Percentiles rank a stretch among this genome's conserved stretches.
Conservation (phyloP, 2,797 vertebrate species). For the Poeciliopsis gracilis region DNA sequence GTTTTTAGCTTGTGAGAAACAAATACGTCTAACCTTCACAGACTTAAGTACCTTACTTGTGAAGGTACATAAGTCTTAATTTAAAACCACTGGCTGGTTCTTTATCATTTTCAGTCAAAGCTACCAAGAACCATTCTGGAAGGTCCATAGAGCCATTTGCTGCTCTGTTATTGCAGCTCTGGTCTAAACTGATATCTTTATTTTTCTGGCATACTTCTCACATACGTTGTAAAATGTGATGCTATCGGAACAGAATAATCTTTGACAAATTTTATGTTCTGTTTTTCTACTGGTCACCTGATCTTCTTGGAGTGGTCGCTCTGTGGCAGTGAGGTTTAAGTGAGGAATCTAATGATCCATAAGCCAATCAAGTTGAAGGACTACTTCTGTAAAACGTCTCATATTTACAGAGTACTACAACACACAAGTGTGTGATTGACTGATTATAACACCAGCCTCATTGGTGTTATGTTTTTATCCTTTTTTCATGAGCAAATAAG, state of each 20-base stretch:
- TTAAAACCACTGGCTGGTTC: background rate
- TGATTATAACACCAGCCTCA: background rate
- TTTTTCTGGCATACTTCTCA: background rate
- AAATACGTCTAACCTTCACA: too few species aligned
- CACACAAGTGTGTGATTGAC: background rate
- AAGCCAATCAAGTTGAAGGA: background rate
- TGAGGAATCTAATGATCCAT: background rate
- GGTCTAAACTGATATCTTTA: background rate
- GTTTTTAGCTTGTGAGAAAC: too few species aligned
- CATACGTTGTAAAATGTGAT: background rate
- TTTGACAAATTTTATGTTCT: background rate
- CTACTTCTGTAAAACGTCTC: background rate
- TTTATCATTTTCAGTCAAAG: background rate
- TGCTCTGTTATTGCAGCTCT: background rate
- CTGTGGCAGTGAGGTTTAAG: background rate
- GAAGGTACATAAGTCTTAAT: background rate
- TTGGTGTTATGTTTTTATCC: background rate
- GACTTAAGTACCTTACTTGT: too few species aligned
- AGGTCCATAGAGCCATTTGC: background rate
- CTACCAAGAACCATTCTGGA: background rate
- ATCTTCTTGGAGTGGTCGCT: background rate
- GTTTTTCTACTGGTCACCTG: background rate
- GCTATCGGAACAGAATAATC: background rate
- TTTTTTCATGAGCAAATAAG: background rate
- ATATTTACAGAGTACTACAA: background rate